A percentile compares a stretch with the other conserved stretches of the same genome.
Evolutionary conservation across 2,113 vertebrate genomes (phyloP).

Genomic region (Cottus gobio): DNA sequence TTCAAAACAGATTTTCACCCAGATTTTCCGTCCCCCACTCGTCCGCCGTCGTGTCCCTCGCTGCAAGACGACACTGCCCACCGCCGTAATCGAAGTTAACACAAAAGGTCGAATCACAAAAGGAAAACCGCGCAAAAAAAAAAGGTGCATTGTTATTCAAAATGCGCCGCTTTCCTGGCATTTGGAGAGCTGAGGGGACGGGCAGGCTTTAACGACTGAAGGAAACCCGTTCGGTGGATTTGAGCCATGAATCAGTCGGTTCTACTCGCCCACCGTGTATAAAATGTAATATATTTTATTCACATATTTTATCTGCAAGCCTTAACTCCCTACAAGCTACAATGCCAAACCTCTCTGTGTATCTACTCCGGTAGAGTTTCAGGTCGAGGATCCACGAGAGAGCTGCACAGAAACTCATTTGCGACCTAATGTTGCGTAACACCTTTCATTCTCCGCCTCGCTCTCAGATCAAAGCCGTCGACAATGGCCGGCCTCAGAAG

Average conservation of each 20-base stretch:
- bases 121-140: constrained; percentile 40
- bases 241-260: not conserved
- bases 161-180: not conserved
- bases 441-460: constrained; percentile 1
- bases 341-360: not conserved
- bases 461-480: constrained; percentile 95
- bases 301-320: not conserved
- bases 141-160: constrained; percentile 29
- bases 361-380: not conserved
- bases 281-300: not conserved
- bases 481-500: constrained; percentile 97
- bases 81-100: constrained; percentile 28
- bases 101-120: constrained; percentile 45
- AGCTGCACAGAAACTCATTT: constrained; percentile 24
- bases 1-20: not conserved
- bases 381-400: not conserved
- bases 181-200: not conserved
- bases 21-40: not conserved
- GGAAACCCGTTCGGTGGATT: not conserved
- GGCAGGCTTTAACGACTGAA: constrained; percentile 5
- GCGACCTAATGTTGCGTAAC: constrained; percentile 7
- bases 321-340: not conserved
- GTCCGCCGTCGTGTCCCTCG: not conserved
- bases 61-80: constrained; percentile 7
- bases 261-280: not conserved